Percentiles rank a stretch among this genome's conserved stretches.
These are phyloP conservation scores for Nyctalus aviator DNA, from an alignment of 2,797 vertebrate genomes.

Conservation along the genomic window DNA sequence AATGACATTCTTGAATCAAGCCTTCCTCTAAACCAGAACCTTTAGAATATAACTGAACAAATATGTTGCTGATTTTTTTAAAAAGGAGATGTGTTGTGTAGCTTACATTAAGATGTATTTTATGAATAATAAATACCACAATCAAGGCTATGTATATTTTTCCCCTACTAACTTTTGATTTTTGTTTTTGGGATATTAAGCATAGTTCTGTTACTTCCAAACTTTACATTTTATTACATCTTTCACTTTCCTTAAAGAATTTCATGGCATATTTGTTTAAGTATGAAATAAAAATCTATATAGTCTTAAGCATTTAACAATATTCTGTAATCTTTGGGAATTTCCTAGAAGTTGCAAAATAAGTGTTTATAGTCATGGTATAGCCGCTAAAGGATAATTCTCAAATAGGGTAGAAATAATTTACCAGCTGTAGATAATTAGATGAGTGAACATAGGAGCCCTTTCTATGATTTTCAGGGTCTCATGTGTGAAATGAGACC, in stretches of 20 bases:
- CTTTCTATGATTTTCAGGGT: conserved; percentile 21
- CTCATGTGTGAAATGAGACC: not conserved
- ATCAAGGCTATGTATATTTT: not conserved
- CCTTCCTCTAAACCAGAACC: not conserved
- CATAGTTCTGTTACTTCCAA: not conserved
- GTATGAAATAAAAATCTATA: not conserved
- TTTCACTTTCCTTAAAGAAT: conserved; percentile 21
- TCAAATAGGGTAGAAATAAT: conserved; percentile 11
- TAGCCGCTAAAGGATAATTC: not conserved
- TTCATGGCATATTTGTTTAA: not conserved
- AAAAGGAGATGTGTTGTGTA: not conserved
- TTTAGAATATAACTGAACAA: not conserved
- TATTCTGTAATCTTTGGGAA: not conserved
- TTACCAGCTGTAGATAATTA: not conserved
- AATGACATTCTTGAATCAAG: not conserved
- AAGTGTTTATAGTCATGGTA: not conserved
- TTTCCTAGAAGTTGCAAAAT: not conserved
- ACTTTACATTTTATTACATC: not conserved
- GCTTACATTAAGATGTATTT: not conserved
- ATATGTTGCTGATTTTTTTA: not conserved
- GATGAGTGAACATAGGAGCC: not conserved
- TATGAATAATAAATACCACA: not conserved
- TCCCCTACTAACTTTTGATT: not conserved
- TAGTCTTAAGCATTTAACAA: not conserved
- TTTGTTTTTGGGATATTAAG: not conserved